Base-by-base conservation (phyloP, 2,888 invertebrate genomes). In the Acanthococcus lagerstroemiae region DNA sequence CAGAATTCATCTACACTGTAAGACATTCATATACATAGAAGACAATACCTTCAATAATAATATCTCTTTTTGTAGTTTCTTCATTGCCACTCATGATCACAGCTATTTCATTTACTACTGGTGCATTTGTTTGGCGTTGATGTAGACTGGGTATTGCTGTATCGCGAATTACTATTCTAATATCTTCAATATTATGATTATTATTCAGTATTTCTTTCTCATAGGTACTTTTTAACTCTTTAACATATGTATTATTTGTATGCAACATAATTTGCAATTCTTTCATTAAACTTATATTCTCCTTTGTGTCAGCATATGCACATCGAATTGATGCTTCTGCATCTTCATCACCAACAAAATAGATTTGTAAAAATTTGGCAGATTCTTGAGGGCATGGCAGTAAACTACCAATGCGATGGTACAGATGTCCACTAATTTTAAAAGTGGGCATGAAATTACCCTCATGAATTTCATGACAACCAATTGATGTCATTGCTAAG, bases 81-180 rank as follows among this genome's bases (percentile, higher is more conserved):
- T 69, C 69, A 55, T 72, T 69, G 19, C 72, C 71, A 61, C 26
- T 22, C 0, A 74, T 70, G 55, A 74, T 22, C 55, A 71, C 72
- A 6, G 73, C 72, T 5, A 73, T 69, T 69, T 74, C 72, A 63
- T 72, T 71, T 22, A 48, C 26, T 6, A 67, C 70, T 17, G 69
- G 52, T 0, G 73, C 71, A 72, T 69, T 74, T 72, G 58, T 69
- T 1, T 72, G 70, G 46, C 73, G 67, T 60, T 69, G 71, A 69
- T 74, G 73, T 72, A 73, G 70, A 9, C 22, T 25, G 27, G 67
- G 68, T 25, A 60, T 68, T 37, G 19, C 50, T 44, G 65, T 68
- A 24, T 67, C 68, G 22, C 55, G 44, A 44, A 70, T 70, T 5
- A 69, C 65, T 7, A 69, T 26, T 46, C 66, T 58, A 44, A 54